Conservation (phyloP, 1,140 invertebrate genomes). For the Dendroctonus ponderosae region DNA sequence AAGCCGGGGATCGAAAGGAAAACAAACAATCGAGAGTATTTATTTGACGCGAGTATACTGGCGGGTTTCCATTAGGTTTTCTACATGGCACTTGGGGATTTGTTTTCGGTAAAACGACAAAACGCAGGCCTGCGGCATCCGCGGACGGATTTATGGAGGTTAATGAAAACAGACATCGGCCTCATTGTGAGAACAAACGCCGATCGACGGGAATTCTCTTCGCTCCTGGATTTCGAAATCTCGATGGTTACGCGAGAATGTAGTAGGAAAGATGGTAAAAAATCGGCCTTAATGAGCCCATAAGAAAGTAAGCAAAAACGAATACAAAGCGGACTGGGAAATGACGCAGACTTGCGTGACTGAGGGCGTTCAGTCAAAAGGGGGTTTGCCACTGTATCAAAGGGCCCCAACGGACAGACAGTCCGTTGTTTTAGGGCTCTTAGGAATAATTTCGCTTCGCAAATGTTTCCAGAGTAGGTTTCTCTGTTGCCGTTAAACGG, state of each 20-base stretch:
- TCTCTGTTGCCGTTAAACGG: no score
- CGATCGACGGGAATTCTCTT: slow-evolving; percentile 3
- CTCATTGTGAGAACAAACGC: slow-evolving; percentile 36
- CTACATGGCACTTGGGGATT: slow-evolving; percentile 12
- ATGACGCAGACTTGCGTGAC: slow-evolving; percentile 5
- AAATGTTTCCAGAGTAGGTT: not conserved
- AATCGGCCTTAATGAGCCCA: no score
- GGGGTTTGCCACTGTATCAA: not conserved
- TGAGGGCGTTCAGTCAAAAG: not conserved
- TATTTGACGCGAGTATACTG: slow-evolving; percentile 10
- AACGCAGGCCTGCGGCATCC: slow-evolving; percentile 31
- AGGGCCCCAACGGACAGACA: slow-evolving; percentile 5
- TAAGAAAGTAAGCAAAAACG: no score
- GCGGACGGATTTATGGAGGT: slow-evolving; percentile 37
- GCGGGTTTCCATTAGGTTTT: slow-evolving; percentile 11
- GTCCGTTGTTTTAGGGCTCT: not conserved
- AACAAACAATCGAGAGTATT: slow-evolving; percentile 12
- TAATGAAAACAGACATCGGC: slow-evolving; percentile 37
- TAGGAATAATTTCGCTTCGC: slow-evolving; percentile 3
- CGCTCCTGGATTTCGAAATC: not conserved
- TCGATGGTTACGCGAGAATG: no score
- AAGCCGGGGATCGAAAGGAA: not conserved
- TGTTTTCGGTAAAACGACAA: slow-evolving; percentile 27
- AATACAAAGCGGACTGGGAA: not conserved
- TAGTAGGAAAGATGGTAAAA: no score